phyloP scores from a whole-genome alignment of 2,888 invertebrate genomes.

The Chrysolina americana region DNA sequence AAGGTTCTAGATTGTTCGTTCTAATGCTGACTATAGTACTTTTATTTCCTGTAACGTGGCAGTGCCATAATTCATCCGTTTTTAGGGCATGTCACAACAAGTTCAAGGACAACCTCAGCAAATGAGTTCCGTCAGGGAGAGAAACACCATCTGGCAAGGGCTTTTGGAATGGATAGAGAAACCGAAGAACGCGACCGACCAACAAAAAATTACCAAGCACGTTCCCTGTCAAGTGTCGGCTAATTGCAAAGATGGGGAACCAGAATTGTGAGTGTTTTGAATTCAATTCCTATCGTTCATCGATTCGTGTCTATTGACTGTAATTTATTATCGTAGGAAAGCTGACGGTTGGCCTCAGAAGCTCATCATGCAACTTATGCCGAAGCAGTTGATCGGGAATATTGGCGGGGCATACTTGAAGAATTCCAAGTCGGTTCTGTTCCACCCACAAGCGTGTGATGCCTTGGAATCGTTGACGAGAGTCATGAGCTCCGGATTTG shows the following conservation, averaged over 20 bases:
- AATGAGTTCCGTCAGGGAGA: slow-evolving; percentile 69
- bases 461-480: slow-evolving; percentile 90
- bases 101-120: slow-evolving; percentile 64
- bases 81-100: slow-evolving; percentile 54
- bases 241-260: slow-evolving; percentile 86
- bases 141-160: slow-evolving; percentile 77
- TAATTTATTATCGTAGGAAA: slow-evolving; percentile 72
- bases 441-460: slow-evolving; percentile 89
- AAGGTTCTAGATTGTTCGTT: too few relatives aligned
- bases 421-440: slow-evolving; percentile 93
- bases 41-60: too few relatives aligned
- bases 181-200: slow-evolving; percentile 82
- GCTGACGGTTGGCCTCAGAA: slow-evolving; percentile 95
- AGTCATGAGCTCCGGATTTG: slow-evolving; percentile 93
- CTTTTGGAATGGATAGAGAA: slow-evolving; percentile 95
- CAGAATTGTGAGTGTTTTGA: slow-evolving; percentile 80
- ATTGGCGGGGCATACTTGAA: slow-evolving; percentile 91
- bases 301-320: slow-evolving; percentile 13
- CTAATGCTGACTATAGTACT: too few relatives aligned
- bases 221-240: slow-evolving; percentile 85
- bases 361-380: slow-evolving; percentile 95
- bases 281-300: slow-evolving; percentile 20
- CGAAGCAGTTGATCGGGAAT: slow-evolving; percentile 90
- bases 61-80: slow-evolving; percentile 21
- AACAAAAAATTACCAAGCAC: slow-evolving; percentile 81